Conservation (phyloP, 2,888 invertebrate genomes). For the Agelastica alni region DNA sequence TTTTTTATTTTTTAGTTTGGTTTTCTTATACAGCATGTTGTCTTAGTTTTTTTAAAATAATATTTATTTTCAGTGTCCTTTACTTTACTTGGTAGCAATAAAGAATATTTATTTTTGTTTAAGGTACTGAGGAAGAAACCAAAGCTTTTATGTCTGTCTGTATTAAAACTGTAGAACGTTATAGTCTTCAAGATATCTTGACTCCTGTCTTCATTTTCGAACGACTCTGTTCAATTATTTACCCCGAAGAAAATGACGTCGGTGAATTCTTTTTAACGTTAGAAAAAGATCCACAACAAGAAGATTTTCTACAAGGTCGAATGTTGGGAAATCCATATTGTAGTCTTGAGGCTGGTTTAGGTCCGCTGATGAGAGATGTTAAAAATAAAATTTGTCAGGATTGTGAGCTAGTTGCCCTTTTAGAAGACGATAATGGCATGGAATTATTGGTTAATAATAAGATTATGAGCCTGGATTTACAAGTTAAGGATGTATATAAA, state of each 20-base stretch:
- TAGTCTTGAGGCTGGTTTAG: slow-evolving; percentile 89
- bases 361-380: slow-evolving; percentile 96
- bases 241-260: slow-evolving; percentile 95
- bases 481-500: slow-evolving; percentile 89
- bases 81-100: too few relatives aligned
- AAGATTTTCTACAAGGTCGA: slow-evolving; percentile 94
- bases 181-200: slow-evolving; percentile 87
- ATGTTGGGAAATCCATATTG: slow-evolving; percentile 99
- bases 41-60: too few relatives aligned
- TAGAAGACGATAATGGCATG: slow-evolving; percentile 99
- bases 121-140: slow-evolving; percentile 89
- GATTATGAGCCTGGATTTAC: slow-evolving; percentile 95
- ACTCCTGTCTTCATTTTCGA: slow-evolving; percentile 99
- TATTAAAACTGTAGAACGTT: slow-evolving; percentile 92
- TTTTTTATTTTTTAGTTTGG: too few relatives aligned
- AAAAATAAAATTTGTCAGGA: slow-evolving; percentile 99
- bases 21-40: too few relatives aligned
- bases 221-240: slow-evolving; percentile 93
- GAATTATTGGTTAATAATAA: slow-evolving; percentile 96
- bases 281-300: slow-evolving; percentile 98
- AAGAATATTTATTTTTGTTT: slow-evolving; percentile 4
- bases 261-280: slow-evolving; percentile 95
- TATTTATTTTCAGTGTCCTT: too few relatives aligned
- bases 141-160: slow-evolving; percentile 97
- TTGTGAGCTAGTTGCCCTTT: slow-evolving; percentile 94